These are phyloP conservation scores for Grallaria varia DNA, from an alignment of 2,113 vertebrate species.

Conservation along the genomic window DNA sequence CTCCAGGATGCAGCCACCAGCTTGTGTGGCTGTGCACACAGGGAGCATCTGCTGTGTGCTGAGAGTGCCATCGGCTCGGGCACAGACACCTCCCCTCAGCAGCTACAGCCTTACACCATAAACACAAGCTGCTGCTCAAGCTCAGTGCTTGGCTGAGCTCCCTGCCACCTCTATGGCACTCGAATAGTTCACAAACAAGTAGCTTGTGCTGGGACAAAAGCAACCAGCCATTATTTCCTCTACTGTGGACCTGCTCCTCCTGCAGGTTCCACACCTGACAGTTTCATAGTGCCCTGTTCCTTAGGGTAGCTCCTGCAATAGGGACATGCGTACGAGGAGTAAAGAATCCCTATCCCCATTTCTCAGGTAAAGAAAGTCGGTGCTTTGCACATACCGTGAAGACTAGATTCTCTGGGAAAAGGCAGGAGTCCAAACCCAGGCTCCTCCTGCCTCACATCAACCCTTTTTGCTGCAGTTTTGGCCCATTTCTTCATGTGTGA, in stretches of 20 bases:
- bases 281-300: background rate
- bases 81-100: background rate
- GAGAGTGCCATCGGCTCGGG: background rate
- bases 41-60: conserved; percentile 50
- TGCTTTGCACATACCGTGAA: rapidly evolving
- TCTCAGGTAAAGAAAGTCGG: background rate
- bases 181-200: background rate
- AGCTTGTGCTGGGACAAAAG: background rate
- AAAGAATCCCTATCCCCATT: background rate
- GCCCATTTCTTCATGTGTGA: background rate
- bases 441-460: background rate
- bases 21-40: background rate
- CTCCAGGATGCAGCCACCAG: background rate
- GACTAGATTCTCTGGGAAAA: background rate
- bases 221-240: background rate
- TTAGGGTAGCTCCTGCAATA: rapidly evolving
- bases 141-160: conserved; percentile 5
- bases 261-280: background rate
- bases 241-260: background rate
- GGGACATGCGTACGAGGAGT: background rate
- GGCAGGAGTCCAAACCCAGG: background rate
- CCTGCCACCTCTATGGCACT: background rate
- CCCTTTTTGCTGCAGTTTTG: background rate
- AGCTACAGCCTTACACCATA: background rate
- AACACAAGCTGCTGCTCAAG: conserved; percentile 58